Percentiles rank a stretch among this genome's conserved stretches.
phyloP scores from a whole-genome alignment of 1,140 invertebrate genomes.

The Oncopeltus fasciatus region DNA sequence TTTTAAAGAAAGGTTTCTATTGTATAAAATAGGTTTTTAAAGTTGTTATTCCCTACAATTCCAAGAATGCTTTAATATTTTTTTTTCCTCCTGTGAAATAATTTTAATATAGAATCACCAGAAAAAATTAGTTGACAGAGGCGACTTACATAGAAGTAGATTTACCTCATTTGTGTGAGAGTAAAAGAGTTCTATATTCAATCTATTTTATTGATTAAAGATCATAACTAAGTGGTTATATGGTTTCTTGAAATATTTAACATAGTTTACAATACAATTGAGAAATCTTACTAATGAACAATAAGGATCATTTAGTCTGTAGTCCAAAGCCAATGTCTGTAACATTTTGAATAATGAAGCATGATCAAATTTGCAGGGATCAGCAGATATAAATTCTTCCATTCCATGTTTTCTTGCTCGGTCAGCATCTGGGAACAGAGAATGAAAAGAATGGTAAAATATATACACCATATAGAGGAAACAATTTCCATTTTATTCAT shows the following conservation, averaged over 20 bases:
- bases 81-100: too few relatives aligned
- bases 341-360: slow-evolving; percentile 79
- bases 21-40: too few relatives aligned
- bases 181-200: too few relatives aligned
- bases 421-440: slow-evolving; percentile 61
- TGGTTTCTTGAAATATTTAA: neutral
- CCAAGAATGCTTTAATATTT: too few relatives aligned
- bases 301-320: slow-evolving; percentile 89
- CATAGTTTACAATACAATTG: neutral
- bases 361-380: slow-evolving; percentile 94
- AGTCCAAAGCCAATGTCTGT: slow-evolving; percentile 86
- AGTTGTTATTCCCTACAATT: too few relatives aligned
- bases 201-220: neutral
- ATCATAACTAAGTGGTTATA: neutral
- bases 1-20: too few relatives aligned
- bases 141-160: too few relatives aligned
- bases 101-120: too few relatives aligned
- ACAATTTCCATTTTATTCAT: too few relatives aligned
- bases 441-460: neutral
- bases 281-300: slow-evolving; percentile 72
- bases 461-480: too few relatives aligned
- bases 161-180: too few relatives aligned
- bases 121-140: too few relatives aligned
- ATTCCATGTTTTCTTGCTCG: slow-evolving; percentile 94
- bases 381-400: slow-evolving; percentile 97